Evolutionary conservation across 2,888 invertebrate genomes (phyloP), one percentile per base, ranked within the genome.

Genomic region (Lysandra coridon): DNA sequence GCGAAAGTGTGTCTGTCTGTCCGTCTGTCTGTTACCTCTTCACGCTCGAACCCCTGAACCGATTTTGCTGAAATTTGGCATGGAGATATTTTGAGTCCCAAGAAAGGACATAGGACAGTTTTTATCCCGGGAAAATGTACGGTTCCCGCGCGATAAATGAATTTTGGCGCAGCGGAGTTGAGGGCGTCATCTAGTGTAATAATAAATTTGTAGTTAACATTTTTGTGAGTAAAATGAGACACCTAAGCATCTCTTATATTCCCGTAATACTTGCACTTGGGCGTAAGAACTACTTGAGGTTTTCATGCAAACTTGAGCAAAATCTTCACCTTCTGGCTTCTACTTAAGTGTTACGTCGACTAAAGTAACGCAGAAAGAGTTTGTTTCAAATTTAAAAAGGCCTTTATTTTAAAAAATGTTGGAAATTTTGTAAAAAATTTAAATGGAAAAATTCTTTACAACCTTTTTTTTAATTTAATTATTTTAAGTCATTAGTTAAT

Each of bases 291-390:
- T 53, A 76, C 76, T 57, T 57, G 30, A 76, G 76, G 53, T 76
- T 76, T 49, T 76, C 76, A 76, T 76, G 76, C 76, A 76, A 76
- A 76, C 74, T 74, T 74, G 74, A 75, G 53, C 76, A 33, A 33
- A 53, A 57, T 53, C 53, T 53, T 53, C 76, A 76, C 57, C 57
- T 76, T 76, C 23, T 23, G 23, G 23, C 23, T 23, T 23, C 49
- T 57, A 33, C 76, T 76, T 33, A 37, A 76, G 76, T 76, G 53
- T 76, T 57, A 57, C 53, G 33, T 53, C 53, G 33, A 76, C 30
- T 53, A 44, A 64, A 78, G 74, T 73, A 78, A 79, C 30, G 78
- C 74, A 73, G 78, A 80, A 64, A 53, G 37, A 33, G 74, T 80
- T 78, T 44, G 44, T 44, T 74, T 44, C 14, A 49, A 12, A 49